Conservation (phyloP, 2,888 invertebrate species). For the Fragum fragum region DNA sequence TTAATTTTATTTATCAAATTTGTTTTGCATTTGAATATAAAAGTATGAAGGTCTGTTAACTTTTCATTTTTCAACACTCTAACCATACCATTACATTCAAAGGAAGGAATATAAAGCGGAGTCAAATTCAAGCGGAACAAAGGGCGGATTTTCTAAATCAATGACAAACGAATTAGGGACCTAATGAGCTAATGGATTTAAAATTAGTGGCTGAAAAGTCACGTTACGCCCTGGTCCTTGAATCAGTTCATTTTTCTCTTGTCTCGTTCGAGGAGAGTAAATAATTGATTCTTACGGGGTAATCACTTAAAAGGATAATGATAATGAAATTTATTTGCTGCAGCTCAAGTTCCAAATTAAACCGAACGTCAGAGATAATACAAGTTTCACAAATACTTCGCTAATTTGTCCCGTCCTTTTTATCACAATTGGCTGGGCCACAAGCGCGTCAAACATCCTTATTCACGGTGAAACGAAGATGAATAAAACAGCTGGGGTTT, state of each 20-base stretch:
- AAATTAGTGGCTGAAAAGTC: constrained; percentile 44
- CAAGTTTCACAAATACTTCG: constrained; percentile 58
- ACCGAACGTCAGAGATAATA: constrained; percentile 54
- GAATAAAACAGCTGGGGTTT: constrained; percentile 42
- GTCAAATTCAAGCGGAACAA: background rate
- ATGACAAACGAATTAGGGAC: constrained; percentile 13
- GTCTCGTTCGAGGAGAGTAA: constrained; percentile 42
- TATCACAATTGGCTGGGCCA: constrained; percentile 52
- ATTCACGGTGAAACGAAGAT: constrained; percentile 39
- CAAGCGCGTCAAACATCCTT: constrained; percentile 57
- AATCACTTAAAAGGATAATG: constrained; percentile 67
- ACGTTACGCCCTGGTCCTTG: constrained; percentile 25
- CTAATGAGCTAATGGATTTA: constrained; percentile 65
- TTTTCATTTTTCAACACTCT: too few relatives aligned
- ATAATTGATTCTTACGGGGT: constrained; percentile 66
- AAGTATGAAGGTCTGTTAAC: too few relatives aligned
- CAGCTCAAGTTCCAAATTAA: constrained; percentile 67
- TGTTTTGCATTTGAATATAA: too few relatives aligned
- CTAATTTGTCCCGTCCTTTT: constrained; percentile 47
- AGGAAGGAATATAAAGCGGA: background rate
- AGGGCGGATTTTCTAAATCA: constrained; percentile 10
- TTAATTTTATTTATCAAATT: too few relatives aligned
- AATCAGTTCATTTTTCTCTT: constrained; percentile 40
- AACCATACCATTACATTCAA: background rate
- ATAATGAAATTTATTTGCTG: constrained; percentile 69